Evolutionary conservation across 2,888 invertebrate species (phyloP).

Genomic region (Pyrrhia umbra): DNA sequence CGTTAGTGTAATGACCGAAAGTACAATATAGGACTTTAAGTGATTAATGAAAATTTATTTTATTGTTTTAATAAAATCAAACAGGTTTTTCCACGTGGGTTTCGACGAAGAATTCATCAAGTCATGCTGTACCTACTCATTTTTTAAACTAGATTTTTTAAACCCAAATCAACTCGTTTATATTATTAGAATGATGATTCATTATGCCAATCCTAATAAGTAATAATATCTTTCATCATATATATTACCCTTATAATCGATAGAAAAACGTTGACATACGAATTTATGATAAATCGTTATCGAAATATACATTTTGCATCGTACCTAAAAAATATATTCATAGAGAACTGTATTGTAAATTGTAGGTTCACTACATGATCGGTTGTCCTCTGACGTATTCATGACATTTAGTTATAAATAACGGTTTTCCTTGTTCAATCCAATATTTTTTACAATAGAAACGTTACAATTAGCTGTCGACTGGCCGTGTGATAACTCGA

Average conservation of each 20-base stretch:
- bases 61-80: background rate
- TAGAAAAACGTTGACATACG: slow-evolving; percentile 30
- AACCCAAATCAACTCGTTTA: background rate
- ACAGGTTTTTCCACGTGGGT: background rate
- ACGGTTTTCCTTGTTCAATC: slow-evolving; percentile 57
- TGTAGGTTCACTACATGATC: slow-evolving; percentile 34
- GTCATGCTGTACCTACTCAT: background rate
- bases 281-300: slow-evolving; percentile 31
- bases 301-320: too few species aligned
- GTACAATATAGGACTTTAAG: background rate
- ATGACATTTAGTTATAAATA: slow-evolving; percentile 53
- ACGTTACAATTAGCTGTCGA: slow-evolving; percentile 63
- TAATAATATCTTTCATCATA: slow-evolving; percentile 16
- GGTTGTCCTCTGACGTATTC: slow-evolving; percentile 41
- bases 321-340: slow-evolving; percentile 12
- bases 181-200: slow-evolving; percentile 3
- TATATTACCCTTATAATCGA: slow-evolving; percentile 29
- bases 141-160: background rate
- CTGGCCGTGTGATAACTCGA: slow-evolving; percentile 61
- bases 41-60: background rate
- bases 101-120: background rate
- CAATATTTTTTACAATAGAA: slow-evolving; percentile 35
- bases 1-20: background rate
- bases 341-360: slow-evolving; percentile 38
- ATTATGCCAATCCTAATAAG: slow-evolving; percentile 2